Conservation (phyloP, 92 coral and sea anemone genomes). For the Hydrozoanthus gracilis region DNA sequence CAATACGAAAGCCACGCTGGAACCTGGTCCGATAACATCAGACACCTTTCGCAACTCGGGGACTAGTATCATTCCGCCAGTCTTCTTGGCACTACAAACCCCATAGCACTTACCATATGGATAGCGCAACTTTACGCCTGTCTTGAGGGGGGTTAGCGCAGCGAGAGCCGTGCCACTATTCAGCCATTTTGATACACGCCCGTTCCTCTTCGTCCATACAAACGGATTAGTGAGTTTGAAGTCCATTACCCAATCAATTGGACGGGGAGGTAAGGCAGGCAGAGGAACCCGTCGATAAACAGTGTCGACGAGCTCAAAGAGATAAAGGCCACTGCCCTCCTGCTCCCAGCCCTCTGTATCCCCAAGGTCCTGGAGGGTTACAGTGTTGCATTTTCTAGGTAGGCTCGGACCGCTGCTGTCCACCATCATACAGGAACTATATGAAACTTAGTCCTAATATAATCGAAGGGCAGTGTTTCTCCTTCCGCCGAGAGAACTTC, state of each 20-base stretch:
- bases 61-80: slow-evolving; percentile 19
- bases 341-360: slow-evolving; percentile 19
- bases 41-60: slow-evolving; percentile 18
- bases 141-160: slow-evolving; percentile 10
- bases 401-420: background rate
- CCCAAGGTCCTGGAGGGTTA: slow-evolving; percentile 6
- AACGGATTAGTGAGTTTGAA: slow-evolving; percentile 3
- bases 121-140: slow-evolving; percentile 10
- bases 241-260: background rate
- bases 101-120: too few relatives aligned
- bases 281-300: background rate
- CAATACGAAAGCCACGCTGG: slow-evolving; percentile 1
- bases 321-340: background rate
- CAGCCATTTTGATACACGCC: background rate
- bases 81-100: slow-evolving; percentile 8
- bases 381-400: background rate
- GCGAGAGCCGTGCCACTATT: too few relatives aligned
- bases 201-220: background rate
- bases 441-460: background rate
- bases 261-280: background rate
- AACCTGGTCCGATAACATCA: background rate
- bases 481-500: slow-evolving; percentile 9
- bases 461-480: background rate
- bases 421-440: background rate
- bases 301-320: background rate